Percentiles rank a stretch among this genome's conserved stretches.
Conservation (phyloP, 2,888 invertebrate species). For the Meloe dianella region DNA sequence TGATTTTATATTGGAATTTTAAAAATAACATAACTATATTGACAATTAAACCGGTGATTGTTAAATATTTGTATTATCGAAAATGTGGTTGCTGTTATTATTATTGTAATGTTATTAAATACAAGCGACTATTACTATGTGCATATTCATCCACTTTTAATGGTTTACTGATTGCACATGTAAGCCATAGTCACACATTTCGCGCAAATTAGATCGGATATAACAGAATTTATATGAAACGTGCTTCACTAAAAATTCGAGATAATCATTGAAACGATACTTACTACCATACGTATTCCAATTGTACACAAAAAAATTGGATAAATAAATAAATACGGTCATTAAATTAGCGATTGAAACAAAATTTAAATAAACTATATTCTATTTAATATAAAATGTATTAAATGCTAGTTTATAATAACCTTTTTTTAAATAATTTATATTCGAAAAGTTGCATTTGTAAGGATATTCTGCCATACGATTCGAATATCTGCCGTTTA, state of each 20-base stretch:
- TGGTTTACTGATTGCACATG: conserved; percentile 9
- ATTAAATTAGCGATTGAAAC: neutral
- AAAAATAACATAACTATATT: neutral
- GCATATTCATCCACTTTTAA: conserved; percentile 11
- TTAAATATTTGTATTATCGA: neutral
- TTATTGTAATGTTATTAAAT: conserved; percentile 9
- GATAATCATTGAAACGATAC: neutral
- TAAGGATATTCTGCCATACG: neutral
- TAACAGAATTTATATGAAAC: conserved; percentile 13
- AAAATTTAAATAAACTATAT: neutral
- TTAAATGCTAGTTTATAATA: neutral
- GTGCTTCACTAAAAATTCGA: neutral
- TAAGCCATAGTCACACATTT: conserved; percentile 12
- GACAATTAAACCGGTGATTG: neutral
- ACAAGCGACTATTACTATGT: neutral
- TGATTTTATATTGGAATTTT: no score
- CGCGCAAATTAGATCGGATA: conserved; percentile 8
- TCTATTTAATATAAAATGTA: neutral
- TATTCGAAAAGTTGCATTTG: neutral
- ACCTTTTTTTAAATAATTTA: neutral
- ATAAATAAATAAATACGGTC: neutral
- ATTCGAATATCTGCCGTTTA: neutral
- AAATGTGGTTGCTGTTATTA: neutral
- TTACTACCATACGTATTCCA: neutral
- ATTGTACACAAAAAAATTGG: neutral